A percentile compares a stretch with the other conserved stretches of the same genome.
These are phyloP conservation scores for Crocallis elinguaria DNA, from an alignment of 2,888 invertebrate species.

Conservation along the genomic window DNA sequence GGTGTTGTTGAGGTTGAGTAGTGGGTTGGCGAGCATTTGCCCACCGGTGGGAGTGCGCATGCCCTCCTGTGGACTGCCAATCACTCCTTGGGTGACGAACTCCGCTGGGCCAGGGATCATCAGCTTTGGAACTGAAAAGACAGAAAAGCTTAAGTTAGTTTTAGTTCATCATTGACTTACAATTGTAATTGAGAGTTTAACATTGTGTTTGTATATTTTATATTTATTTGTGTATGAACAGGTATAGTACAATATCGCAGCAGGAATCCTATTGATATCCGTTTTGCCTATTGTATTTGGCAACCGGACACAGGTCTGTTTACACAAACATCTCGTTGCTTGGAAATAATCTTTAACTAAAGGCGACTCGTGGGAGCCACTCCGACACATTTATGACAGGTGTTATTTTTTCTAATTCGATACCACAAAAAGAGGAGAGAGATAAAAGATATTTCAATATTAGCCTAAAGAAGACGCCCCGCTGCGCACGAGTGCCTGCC, in stretches of 20 bases:
- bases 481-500: constrained; percentile 53
- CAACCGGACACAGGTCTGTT: constrained; percentile 53
- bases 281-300: constrained; percentile 22
- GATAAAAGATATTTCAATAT: constrained; percentile 74
- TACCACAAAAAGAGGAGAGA: constrained; percentile 52
- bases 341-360: constrained; percentile 49
- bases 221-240: constrained; percentile 8
- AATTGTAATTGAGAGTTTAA: not conserved
- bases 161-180: not conserved
- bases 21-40: constrained; percentile 75
- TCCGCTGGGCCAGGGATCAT: constrained; percentile 81
- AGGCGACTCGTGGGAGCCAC: constrained; percentile 58
- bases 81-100: constrained; percentile 76
- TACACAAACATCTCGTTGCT: constrained; percentile 55
- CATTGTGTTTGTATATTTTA: not conserved
- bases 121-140: constrained; percentile 87
- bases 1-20: constrained; percentile 89
- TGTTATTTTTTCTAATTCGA: constrained; percentile 65
- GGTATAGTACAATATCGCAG: constrained; percentile 18
- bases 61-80: constrained; percentile 77
- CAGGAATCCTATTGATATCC: constrained; percentile 23
- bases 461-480: constrained; percentile 61
- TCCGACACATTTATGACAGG: constrained; percentile 64
- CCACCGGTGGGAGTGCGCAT: constrained; percentile 80
- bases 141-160: constrained; percentile 15